Evolutionary conservation across 2,797 vertebrate species (phyloP).

Genomic region (Gobionotothen gibberifrons): DNA sequence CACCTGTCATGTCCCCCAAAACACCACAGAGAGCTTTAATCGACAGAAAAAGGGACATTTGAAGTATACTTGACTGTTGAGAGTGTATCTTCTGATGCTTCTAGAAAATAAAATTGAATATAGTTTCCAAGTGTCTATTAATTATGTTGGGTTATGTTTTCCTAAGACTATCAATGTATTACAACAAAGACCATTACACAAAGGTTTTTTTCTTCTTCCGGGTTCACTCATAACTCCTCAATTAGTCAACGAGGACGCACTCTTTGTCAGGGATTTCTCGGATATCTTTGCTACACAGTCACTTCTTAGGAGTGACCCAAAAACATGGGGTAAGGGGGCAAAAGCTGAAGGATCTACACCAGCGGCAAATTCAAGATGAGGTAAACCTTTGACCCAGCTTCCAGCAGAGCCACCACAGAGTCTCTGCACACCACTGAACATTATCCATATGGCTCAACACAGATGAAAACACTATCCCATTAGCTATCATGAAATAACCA

Average conservation of each 20-base stretch:
- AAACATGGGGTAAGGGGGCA: neutral
- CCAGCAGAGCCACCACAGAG: constrained; percentile 15
- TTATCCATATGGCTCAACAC: constrained; percentile 45
- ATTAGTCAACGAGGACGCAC: neutral
- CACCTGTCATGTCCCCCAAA: neutral
- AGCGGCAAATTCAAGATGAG: neutral
- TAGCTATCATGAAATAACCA: constrained; percentile 31
- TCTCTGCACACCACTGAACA: constrained; percentile 41
- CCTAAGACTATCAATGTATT: neutral
- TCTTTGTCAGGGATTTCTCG: neutral
- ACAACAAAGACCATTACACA: neutral
- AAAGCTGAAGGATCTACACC: neutral
- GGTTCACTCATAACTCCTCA: neutral
- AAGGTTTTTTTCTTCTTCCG: no score
- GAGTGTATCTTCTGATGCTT: neutral
- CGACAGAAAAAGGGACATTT: neutral
- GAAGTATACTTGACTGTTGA: neutral
- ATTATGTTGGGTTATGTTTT: neutral
- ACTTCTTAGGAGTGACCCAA: neutral
- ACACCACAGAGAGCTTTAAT: neutral
- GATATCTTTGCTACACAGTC: neutral
- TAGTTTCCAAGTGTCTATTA: neutral
- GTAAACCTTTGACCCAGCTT: constrained; percentile 24
- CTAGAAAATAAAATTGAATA: neutral
- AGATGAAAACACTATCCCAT: constrained; percentile 50